These are phyloP conservation scores for Setipinna tenuifilis DNA, from an alignment of 2,797 vertebrate genomes.

Conservation along the genomic window DNA sequence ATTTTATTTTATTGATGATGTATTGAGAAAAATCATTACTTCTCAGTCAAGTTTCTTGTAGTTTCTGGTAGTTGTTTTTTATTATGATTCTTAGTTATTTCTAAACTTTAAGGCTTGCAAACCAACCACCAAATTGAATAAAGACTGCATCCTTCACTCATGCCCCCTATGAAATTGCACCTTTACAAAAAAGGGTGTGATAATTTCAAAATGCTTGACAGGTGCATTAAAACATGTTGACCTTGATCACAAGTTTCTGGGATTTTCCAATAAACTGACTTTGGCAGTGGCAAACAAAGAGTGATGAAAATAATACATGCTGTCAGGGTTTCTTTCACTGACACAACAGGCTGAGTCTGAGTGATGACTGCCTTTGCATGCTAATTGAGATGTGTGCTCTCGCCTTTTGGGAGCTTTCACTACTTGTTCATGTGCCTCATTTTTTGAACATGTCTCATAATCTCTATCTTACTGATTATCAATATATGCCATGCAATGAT, in stretches of 20 bases:
- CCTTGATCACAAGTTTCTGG: constrained; percentile 9
- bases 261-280: background rate
- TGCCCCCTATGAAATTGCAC: constrained; percentile 38
- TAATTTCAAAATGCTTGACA: constrained; percentile 27
- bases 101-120: background rate
- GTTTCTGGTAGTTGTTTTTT: background rate
- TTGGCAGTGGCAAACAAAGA: background rate
- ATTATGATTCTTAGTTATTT: background rate
- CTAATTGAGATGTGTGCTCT: background rate
- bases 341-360: background rate
- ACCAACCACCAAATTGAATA: background rate
- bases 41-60: background rate
- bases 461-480: background rate
- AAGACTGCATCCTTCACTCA: constrained; percentile 5
- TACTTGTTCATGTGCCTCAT: background rate
- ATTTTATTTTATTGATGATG: too few relatives aligned
- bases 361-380: background rate
- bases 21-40: background rate
- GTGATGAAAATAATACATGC: constrained; percentile 3
- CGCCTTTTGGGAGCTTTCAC: background rate
- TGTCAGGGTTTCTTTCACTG: background rate
- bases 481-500: background rate
- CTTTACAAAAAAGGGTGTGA: constrained; percentile 13
- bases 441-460: background rate
- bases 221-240: constrained; percentile 5